These are phyloP conservation scores for Gallinago stenura DNA, from an alignment of 2,797 vertebrate species.

Conservation along the genomic window DNA sequence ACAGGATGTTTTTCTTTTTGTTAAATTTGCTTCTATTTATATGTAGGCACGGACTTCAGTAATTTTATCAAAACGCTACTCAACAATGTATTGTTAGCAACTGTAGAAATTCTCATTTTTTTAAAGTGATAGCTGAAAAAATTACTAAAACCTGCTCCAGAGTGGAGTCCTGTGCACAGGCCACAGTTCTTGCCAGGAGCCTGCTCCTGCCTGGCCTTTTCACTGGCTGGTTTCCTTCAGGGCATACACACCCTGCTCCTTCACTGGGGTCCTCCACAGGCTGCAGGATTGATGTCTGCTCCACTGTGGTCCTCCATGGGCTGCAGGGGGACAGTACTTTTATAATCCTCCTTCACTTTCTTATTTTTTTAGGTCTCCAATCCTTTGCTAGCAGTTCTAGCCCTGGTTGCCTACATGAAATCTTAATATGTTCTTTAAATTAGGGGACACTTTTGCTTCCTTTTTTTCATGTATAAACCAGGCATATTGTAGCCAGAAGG, in stretches of 20 bases:
- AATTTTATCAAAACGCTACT: background rate
- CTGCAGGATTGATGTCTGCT: too few relatives aligned
- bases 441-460: background rate
- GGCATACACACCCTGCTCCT: background rate
- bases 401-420: background rate
- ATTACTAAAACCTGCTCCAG: background rate
- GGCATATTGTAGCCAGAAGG: background rate
- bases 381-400: background rate
- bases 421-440: background rate
- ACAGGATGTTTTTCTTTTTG: background rate
- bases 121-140: background rate
- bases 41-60: background rate
- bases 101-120: background rate
- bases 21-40: background rate
- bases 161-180: background rate
- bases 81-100: background rate
- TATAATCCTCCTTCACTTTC: background rate
- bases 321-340: background rate
- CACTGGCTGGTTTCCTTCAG: background rate
- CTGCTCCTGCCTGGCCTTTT: background rate
- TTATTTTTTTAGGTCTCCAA: background rate
- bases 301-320: background rate
- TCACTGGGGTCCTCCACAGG: accelerated
- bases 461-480: background rate
- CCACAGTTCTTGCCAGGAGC: background rate